Conservation (phyloP, 2,888 invertebrate species). For the Opisthograptis luteolata region DNA sequence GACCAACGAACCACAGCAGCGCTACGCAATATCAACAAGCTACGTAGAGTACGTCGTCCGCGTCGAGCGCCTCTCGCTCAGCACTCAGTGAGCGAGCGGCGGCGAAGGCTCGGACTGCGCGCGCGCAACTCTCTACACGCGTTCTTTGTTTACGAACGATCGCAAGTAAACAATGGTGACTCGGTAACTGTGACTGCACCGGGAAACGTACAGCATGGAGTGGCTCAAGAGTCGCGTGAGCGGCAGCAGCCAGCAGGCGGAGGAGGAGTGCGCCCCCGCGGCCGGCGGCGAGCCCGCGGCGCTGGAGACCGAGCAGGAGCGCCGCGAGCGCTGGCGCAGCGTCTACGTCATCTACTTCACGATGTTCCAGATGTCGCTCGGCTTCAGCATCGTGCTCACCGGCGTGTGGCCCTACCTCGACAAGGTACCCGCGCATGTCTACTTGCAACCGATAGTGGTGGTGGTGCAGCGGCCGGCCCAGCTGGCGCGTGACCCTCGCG, state of each 20-base stretch:
- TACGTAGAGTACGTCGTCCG: too few species aligned
- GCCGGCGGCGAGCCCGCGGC: constrained; percentile 12
- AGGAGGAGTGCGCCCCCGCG: constrained; percentile 14
- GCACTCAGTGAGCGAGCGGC: neutral
- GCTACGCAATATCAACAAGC: neutral
- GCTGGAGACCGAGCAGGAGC: constrained; percentile 88
- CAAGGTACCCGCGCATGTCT: constrained; percentile 85
- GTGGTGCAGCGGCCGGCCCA: too few species aligned
- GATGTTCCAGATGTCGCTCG: constrained; percentile 95
- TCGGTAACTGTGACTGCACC: too few species aligned
- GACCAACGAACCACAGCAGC: constrained; percentile 5
- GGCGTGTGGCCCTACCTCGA: constrained; percentile 95
- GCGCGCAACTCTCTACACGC: constrained; percentile 29
- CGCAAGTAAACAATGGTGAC: too few species aligned
- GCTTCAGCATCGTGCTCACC: constrained; percentile 94
- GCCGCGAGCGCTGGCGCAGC: constrained; percentile 90
- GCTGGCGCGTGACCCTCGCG: too few species aligned
- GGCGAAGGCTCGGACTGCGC: constrained; percentile 33
- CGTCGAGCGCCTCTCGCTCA: neutral
- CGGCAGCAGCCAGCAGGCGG: constrained; percentile 34
- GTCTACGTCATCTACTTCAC: constrained; percentile 93
- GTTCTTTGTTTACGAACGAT: constrained; percentile 42
- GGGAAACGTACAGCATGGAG: constrained; percentile 49
- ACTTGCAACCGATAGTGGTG: neutral
- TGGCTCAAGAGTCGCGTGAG: constrained; percentile 56